Conservation (phyloP, 2,797 vertebrate species). For the Spinus olivaceus region DNA sequence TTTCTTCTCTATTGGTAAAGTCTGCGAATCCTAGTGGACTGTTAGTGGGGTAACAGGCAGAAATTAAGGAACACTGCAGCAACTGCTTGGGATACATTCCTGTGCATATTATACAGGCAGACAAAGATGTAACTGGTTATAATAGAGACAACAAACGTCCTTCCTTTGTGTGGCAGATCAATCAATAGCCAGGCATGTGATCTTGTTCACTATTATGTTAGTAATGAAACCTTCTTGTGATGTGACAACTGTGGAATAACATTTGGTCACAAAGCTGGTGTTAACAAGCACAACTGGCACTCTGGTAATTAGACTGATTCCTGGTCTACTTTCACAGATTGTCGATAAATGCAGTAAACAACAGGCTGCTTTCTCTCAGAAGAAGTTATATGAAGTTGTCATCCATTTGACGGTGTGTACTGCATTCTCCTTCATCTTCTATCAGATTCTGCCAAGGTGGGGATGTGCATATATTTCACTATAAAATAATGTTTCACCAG, state of each 20-base stretch:
- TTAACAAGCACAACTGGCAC: constrained; percentile 81
- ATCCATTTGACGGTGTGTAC: constrained; percentile 50
- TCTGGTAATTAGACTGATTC: constrained; percentile 80
- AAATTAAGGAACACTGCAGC: constrained; percentile 17
- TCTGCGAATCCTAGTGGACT: constrained; percentile 53
- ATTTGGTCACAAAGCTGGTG: constrained; percentile 80
- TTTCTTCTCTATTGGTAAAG: constrained; percentile 30
- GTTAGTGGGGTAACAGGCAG: constrained; percentile 52
- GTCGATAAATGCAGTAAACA: constrained; percentile 79
- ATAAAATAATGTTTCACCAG: neutral
- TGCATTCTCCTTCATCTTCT: neutral
- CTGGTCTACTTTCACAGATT: constrained; percentile 79
- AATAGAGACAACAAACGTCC: constrained; percentile 73
- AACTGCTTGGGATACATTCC: constrained; percentile 43
- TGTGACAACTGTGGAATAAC: constrained; percentile 80
- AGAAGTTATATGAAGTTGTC: constrained; percentile 68
- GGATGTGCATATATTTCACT: neutral
- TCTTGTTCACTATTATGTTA: constrained; percentile 79
- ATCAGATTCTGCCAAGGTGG: neutral
- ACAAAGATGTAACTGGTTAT: constrained; percentile 68
- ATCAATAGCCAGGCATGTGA: constrained; percentile 77
- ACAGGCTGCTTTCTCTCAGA: constrained; percentile 69
- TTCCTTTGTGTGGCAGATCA: constrained; percentile 79
- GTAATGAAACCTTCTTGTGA: constrained; percentile 78
- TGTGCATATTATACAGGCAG: constrained; percentile 47